Conservation (phyloP, 2,113 vertebrate species). For the Spea bombifrons region DNA sequence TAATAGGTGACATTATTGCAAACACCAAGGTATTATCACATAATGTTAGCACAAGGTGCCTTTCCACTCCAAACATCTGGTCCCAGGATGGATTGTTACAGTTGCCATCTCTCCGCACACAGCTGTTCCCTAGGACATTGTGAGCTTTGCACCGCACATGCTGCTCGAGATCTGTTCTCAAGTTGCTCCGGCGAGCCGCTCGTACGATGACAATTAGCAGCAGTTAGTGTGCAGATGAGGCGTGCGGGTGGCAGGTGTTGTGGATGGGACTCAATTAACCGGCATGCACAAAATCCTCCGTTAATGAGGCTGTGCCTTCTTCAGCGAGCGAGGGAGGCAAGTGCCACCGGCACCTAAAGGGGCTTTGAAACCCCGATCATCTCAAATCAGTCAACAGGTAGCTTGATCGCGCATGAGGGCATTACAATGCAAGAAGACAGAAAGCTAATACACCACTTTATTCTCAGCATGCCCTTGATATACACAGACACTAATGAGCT, state of each 20-base stretch:
- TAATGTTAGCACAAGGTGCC: conserved; percentile 49
- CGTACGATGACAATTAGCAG: conserved; percentile 71
- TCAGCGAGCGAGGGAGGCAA: conserved; percentile 59
- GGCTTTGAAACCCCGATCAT: conserved; percentile 50
- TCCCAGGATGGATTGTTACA: conserved; percentile 60
- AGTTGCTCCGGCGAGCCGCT: conserved; percentile 63
- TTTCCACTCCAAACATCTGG: conserved; percentile 61
- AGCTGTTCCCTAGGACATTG: conserved; percentile 46
- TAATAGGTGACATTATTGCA: conserved; percentile 27
- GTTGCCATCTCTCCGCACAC: conserved; percentile 42
- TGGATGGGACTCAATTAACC: conserved; percentile 70
- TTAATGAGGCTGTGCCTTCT: conserved; percentile 75
- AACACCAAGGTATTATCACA: conserved; percentile 44
- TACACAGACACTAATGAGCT: too few species aligned
- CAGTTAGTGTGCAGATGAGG: conserved; percentile 72
- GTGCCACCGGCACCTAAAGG: conserved; percentile 57
- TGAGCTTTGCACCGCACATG: conserved; percentile 48
- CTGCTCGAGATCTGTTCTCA: conserved; percentile 69
- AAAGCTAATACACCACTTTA: too few species aligned
- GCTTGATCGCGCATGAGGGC: background rate
- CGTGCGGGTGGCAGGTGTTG: conserved; percentile 68
- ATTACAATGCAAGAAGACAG: too few species aligned
- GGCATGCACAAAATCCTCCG: conserved; percentile 66
- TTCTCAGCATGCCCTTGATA: too few species aligned
- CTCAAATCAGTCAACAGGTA: conserved; percentile 63